Evolutionary conservation across 2,797 vertebrate genomes (phyloP), one percentile per base, ranked within the genome.

Genomic region (Threskiornis aethiopicus): DNA sequence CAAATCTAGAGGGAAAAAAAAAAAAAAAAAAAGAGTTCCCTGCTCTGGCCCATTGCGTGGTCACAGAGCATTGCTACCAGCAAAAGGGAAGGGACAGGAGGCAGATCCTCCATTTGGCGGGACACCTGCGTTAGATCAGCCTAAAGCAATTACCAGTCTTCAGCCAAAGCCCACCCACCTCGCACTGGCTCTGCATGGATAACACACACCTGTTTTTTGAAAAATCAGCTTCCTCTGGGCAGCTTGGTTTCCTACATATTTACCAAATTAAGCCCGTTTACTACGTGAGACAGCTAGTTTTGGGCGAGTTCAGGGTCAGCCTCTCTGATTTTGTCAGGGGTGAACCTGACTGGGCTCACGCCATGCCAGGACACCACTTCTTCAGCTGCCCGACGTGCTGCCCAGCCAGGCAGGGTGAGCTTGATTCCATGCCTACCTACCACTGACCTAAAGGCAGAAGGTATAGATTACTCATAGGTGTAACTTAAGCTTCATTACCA

Each of bases 321-420:
- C 22, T 42, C 21, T 18, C 29, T 1, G 0, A 11, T 55, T 66
- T 13, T 17, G 31, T 9, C 41, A 29, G 8, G 6, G 28, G 7
- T 20, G 46, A 13, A 5, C 35, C 8, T 13, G 20, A 8, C 14
- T 25, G 4, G 2, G 8, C 4, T 69, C 42, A 20, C 70, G 9
- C 26, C 41, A 5, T 1, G 4, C 35, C 44, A 58, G 47, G 16
- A 21, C n/a, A 8, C 3, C 1, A 1, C 16, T 47, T 13, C 33
- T 21, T 7, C 65, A n/a, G 17, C 71, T 5, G 6, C 20, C 8
- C 4, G 8, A 47, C 3, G 3, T 0, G 3, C 51, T 37, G 29
- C 49, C 5, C 22, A 51, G 9, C 33, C 29, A n/a, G 12, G n/a
- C n/a, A 49, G 21, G 35, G 57, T 11, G 51, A 9, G 7, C 61